Evolutionary conservation across 53 echinoderm and acorn worm species (phyloP).

Genomic region (Paracentrotus lividus): DNA sequence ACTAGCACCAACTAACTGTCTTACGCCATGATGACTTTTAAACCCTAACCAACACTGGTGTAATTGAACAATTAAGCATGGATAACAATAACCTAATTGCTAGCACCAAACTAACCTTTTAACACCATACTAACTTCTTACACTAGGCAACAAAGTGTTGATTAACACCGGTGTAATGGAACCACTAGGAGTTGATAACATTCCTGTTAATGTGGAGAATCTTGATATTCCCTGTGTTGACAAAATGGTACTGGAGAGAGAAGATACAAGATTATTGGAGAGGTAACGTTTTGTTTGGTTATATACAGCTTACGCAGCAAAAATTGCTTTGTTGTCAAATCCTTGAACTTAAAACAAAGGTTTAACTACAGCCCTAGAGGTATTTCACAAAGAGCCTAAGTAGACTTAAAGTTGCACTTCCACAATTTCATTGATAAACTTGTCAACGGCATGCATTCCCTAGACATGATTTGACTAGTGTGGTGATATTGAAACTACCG

Average conservation of each 20-base stretch:
- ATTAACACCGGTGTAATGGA: slow-evolving; percentile 99
- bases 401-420: no score
- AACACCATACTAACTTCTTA: slow-evolving; percentile 41
- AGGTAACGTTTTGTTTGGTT: slow-evolving; percentile 70
- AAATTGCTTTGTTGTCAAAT: no score
- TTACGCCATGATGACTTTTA: slow-evolving; percentile 73
- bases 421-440: no score
- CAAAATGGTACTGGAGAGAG: slow-evolving; percentile 94
- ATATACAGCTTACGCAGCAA: no score
- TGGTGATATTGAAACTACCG: no score
- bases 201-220: slow-evolving; percentile 97
- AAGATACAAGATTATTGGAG: slow-evolving; percentile 88
- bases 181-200: slow-evolving; percentile 92
- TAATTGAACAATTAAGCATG: slow-evolving; percentile 82
- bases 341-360: no score
- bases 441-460: no score
- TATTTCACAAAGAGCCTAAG: no score
- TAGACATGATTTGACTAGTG: no score
- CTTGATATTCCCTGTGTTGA: slow-evolving; percentile 91
- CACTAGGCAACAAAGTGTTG: slow-evolving; percentile 77
- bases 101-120: neutral
- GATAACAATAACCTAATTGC: slow-evolving; percentile 80
- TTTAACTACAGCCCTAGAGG: no score
- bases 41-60: slow-evolving; percentile 92
- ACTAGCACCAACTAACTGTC: neutral